A percentile compares a stretch with the other conserved stretches of the same genome.
Conservation (phyloP, 1,140 invertebrate genomes). For the Chironomus tepperi region DNA sequence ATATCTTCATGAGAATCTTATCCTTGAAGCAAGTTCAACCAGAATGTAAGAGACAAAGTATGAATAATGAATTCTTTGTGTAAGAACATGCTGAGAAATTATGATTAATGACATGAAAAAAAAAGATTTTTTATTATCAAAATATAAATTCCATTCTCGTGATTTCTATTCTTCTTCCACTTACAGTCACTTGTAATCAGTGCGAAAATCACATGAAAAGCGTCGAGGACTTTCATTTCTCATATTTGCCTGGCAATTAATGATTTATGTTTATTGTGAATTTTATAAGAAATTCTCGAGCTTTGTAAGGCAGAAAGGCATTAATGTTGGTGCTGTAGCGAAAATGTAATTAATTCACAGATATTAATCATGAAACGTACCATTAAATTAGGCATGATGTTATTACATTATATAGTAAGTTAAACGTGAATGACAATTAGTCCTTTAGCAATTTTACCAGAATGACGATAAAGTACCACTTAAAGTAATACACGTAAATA, state of each 20-base stretch:
- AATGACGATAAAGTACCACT: constrained; percentile 1
- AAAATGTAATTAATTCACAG: constrained; percentile 9
- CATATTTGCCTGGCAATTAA: background rate
- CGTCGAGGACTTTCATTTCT: background rate
- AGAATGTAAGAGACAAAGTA: too few relatives aligned
- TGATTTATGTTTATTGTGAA: constrained; percentile 8
- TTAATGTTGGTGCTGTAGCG: background rate
- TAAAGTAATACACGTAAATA: constrained; percentile 5
- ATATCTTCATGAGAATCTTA: too few relatives aligned
- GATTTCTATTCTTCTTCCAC: background rate
- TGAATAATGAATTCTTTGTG: too few relatives aligned
- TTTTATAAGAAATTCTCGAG: background rate
- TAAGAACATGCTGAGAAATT: background rate
- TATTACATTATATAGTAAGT: constrained; percentile 3
- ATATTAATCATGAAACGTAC: constrained; percentile 14
- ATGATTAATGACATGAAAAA: background rate
- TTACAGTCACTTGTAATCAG: background rate
- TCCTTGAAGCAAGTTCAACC: too few relatives aligned
- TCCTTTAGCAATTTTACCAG: background rate
- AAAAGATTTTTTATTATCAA: background rate
- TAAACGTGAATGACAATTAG: constrained; percentile 2
- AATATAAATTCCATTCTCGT: background rate
- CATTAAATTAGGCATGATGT: constrained; percentile 8
- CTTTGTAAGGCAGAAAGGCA: background rate
- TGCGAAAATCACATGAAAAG: background rate